Evolutionary conservation across 2,797 vertebrate species (phyloP), one percentile per base, ranked within the genome.

Genomic region (Lithobates pipiens): DNA sequence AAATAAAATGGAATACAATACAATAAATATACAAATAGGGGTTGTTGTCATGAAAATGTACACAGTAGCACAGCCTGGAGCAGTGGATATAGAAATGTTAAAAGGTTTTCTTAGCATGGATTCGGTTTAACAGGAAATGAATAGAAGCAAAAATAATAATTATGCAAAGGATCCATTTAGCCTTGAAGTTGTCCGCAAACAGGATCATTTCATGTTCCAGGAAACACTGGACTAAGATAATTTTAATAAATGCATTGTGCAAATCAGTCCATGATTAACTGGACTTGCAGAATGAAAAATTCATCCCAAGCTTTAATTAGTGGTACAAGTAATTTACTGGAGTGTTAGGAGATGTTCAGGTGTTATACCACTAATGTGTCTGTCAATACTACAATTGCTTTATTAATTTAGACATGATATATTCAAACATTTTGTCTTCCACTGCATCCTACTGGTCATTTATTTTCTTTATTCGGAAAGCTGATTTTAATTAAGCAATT

Each of bases 1-100:
- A 23, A 63, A 67, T 79, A 67, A 72, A 79, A 78, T 78, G 73
- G 50, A 85, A 76, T 57, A 54, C 54, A 68, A 80, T 80, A 85
- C 21, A 27, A 57, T 70, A 80, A 80, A 73, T 46, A 85, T 73
- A 75, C 84, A 75, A 75, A 76, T 27, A 44, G 3, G 1, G 69
- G 29, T 54, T 23, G 78, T 76, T 80, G 71, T 63, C 77, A 61
- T 21, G 39, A 70, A 32, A 23, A 76, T 36, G 9, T 46, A 81
- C 23, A 57, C 68, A 73, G 69, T 18, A 80, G 10, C 7, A 42
- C 80, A 85, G 61, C 25, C 23, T 71, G 65, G 36, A 42, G 32
- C 8, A 3, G 32, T 15, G 44, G 10, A 18, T 80, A 11, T 68
- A 25, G 54, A 21, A 65, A 42, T 23, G 50, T n/a, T 82, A 86